Percentiles rank a stretch among this genome's conserved stretches.
phyloP scores from a whole-genome alignment of 2,797 vertebrate genomes.

The Gadopsis bispinosus region DNA sequence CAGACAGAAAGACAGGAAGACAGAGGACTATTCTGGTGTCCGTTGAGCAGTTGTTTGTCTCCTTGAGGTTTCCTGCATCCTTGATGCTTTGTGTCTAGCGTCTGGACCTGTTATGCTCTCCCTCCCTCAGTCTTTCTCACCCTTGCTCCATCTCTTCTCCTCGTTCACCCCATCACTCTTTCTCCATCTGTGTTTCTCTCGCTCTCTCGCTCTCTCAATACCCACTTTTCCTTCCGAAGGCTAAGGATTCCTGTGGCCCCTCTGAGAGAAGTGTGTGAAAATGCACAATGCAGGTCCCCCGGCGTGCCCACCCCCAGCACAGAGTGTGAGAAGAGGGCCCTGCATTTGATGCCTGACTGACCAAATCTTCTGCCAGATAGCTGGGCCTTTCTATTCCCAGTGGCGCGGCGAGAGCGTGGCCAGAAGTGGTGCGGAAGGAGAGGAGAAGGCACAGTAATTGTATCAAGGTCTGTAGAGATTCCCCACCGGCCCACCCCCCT shows the following conservation, averaged over 20 bases:
- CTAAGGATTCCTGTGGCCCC: slow-evolving; percentile 78
- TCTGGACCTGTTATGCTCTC: slow-evolving; percentile 63
- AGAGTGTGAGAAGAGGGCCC: slow-evolving; percentile 88
- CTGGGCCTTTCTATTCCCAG: slow-evolving; percentile 88
- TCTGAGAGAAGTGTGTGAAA: slow-evolving; percentile 85
- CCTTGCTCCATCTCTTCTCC: slow-evolving; percentile 42
- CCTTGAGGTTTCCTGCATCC: slow-evolving; percentile 47
- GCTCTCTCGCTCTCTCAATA: slow-evolving; percentile 37
- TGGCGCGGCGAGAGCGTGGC: slow-evolving; percentile 82
- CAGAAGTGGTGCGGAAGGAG: slow-evolving; percentile 90
- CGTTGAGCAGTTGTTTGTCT: slow-evolving; percentile 57
- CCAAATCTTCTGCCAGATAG: slow-evolving; percentile 88
- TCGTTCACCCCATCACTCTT: slow-evolving; percentile 44
- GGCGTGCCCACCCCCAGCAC: slow-evolving; percentile 73
- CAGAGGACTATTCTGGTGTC: slow-evolving; percentile 21
- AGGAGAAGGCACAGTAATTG: slow-evolving; percentile 89
- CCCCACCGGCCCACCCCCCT: slow-evolving; percentile 55
- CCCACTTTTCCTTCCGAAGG: slow-evolving; percentile 72
- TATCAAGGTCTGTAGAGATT: slow-evolving; percentile 92
- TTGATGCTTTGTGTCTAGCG: slow-evolving; percentile 72
- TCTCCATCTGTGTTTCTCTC: slow-evolving; percentile 46
- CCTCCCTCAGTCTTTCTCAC: slow-evolving; percentile 52
- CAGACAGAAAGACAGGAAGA: slow-evolving; percentile 16
- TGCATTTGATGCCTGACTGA: slow-evolving; percentile 90
- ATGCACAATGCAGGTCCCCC: slow-evolving; percentile 83